Conservation (phyloP, 2,888 invertebrate genomes). For the Metallyticus violacea region DNA sequence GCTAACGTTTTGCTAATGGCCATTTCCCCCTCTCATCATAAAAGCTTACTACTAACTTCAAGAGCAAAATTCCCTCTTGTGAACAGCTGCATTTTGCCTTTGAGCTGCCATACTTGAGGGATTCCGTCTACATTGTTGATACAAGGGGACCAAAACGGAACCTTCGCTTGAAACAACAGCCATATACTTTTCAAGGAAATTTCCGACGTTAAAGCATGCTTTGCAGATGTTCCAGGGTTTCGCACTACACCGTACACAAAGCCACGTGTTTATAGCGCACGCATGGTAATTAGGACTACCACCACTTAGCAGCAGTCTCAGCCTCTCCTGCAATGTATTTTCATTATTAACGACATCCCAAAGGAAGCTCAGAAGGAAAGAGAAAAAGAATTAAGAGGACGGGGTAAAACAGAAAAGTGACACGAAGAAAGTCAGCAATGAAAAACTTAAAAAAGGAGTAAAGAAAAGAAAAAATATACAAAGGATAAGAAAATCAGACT, state of each 20-base stretch:
- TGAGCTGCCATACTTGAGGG: neutral
- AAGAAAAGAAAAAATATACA: too few relatives aligned
- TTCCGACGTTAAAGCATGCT: too few relatives aligned
- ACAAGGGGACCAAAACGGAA: neutral
- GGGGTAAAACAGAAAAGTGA: too few relatives aligned
- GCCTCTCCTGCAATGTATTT: neutral
- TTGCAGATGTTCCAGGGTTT: neutral
- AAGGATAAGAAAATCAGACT: too few relatives aligned
- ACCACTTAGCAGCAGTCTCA: neutral
- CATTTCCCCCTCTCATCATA: neutral
- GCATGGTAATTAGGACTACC: neutral
- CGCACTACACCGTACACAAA: neutral
- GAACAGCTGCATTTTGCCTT: neutral
- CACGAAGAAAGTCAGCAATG: too few relatives aligned
- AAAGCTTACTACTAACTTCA: too few relatives aligned
- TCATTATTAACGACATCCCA: too few relatives aligned
- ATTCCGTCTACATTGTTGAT: constrained; percentile 3
- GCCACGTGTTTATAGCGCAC: neutral
- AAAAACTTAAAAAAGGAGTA: too few relatives aligned
- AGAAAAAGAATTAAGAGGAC: too few relatives aligned
- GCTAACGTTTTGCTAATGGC: neutral
- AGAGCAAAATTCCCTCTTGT: neutral
- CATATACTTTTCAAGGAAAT: neutral
- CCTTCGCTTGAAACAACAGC: neutral
- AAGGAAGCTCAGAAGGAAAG: too few relatives aligned